Conservation (phyloP, 2,113 vertebrate genomes). For the Empidonax traillii region DNA sequence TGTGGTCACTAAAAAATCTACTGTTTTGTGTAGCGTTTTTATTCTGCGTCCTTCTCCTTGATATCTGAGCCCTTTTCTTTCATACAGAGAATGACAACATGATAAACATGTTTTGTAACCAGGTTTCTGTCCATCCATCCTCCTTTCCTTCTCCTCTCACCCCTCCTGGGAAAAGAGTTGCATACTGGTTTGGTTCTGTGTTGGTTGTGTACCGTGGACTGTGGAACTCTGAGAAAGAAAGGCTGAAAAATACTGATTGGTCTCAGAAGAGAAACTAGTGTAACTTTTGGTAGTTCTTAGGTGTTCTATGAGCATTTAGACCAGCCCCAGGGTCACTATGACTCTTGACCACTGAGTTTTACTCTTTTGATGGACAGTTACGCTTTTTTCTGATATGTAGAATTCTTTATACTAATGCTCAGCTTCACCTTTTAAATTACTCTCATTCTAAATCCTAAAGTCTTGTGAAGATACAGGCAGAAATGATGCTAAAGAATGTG, state of each 20-base stretch:
- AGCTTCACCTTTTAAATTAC: neutral
- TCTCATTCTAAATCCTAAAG: neutral
- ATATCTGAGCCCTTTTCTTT: neutral
- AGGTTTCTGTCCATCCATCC: neutral
- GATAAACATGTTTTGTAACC: neutral
- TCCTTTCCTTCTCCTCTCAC: neutral
- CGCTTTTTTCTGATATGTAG: neutral
- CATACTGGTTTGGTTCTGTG: neutral
- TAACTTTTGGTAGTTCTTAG: neutral
- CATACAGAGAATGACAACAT: neutral
- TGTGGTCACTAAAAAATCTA: neutral
- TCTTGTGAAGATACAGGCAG: neutral
- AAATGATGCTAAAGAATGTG: neutral
- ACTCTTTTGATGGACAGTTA: neutral
- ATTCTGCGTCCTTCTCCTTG: neutral
- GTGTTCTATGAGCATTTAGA: neutral
- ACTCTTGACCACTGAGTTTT: neutral
- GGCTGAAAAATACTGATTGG: neutral
- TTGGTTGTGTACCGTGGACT: neutral
- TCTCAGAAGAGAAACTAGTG: neutral
- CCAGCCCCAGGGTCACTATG: neutral
- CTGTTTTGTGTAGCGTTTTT: neutral
- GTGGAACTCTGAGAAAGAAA: neutral
- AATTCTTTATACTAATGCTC: neutral
- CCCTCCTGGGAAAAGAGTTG: neutral